A percentile compares a stretch with the other conserved stretches of the same genome.
phyloP scores from a whole-genome alignment of 2,797 vertebrate species.

The Miichthys miiuy region DNA sequence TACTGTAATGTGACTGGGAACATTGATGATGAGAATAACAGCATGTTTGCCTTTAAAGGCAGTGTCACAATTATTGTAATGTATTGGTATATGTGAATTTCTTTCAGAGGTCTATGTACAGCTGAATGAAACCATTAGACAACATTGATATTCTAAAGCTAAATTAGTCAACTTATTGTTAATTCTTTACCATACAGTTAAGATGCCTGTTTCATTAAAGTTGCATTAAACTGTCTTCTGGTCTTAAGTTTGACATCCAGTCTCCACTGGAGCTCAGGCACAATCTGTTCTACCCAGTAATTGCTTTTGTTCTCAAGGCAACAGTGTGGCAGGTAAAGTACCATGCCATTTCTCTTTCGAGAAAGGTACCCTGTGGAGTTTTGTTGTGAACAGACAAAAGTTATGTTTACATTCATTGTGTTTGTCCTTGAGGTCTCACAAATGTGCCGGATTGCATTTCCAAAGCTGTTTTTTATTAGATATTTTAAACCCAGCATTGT shows the following conservation, averaged over 20 bases:
- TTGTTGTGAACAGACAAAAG: not conserved
- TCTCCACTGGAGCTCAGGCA: constrained; percentile 10
- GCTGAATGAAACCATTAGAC: not conserved
- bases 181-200: not conserved
- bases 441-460: not conserved
- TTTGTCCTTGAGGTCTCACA: not conserved
- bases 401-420: not conserved
- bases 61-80: not conserved
- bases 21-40: not conserved
- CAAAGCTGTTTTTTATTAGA: not conserved
- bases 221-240: not conserved
- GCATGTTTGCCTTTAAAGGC: not conserved
- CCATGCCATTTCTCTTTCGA: constrained; percentile 18
- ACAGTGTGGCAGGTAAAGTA: constrained; percentile 27
- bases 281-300: constrained; percentile 25
- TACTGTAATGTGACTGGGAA: not conserved
- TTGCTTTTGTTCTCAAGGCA: constrained; percentile 50
- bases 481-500: not conserved
- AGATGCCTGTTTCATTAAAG: constrained; percentile 4
- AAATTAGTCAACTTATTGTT: not conserved
- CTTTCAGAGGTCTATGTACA: not conserved
- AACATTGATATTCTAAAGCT: not conserved
- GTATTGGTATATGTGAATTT: not conserved
- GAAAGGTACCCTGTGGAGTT: not conserved
- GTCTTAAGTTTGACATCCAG: constrained; percentile 20